Percentiles rank a stretch among this genome's conserved stretches.
Conservation (phyloP, 2,888 invertebrate species). For the Drosophila nr. medialis region DNA sequence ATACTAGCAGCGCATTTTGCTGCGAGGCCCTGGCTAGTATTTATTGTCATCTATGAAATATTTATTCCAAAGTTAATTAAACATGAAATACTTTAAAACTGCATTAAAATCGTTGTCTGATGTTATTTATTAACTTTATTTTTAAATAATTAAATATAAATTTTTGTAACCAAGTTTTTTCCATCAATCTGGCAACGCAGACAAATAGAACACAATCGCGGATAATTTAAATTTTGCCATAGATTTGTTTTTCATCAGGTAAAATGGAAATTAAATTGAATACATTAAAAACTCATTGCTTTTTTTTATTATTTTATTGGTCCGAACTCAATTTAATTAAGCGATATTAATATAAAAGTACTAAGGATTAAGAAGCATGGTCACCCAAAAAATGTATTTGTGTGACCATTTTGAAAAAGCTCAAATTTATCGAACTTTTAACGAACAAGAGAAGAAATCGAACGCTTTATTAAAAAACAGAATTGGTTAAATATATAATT, state of each 20-base stretch:
- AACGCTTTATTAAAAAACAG: not conserved
- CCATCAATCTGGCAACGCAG: not conserved
- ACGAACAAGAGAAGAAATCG: not conserved
- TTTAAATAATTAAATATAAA: not conserved
- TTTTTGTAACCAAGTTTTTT: not conserved
- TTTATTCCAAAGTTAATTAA: not conserved
- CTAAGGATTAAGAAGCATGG: not conserved
- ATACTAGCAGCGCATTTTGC: slow-evolving; percentile 6
- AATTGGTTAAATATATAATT: not conserved
- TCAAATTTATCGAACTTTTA: not conserved
- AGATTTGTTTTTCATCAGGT: not conserved
- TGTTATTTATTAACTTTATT: not conserved
- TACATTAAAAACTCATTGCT: not conserved
- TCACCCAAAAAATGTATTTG: not conserved
- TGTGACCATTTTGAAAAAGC: slow-evolving; percentile 1
- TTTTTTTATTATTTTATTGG: not conserved
- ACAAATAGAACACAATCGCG: not conserved
- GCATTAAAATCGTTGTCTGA: not conserved
- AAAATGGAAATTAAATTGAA: not conserved
- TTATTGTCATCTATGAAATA: not conserved
- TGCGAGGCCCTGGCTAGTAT: slow-evolving; percentile 6
- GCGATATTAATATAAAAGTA: not conserved
- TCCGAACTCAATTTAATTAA: not conserved
- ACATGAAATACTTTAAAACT: not conserved
- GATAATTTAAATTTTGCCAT: not conserved